These are phyloP conservation scores for Micrasema minimum DNA, from an alignment of 1,140 invertebrate species.

Conservation along the genomic window DNA sequence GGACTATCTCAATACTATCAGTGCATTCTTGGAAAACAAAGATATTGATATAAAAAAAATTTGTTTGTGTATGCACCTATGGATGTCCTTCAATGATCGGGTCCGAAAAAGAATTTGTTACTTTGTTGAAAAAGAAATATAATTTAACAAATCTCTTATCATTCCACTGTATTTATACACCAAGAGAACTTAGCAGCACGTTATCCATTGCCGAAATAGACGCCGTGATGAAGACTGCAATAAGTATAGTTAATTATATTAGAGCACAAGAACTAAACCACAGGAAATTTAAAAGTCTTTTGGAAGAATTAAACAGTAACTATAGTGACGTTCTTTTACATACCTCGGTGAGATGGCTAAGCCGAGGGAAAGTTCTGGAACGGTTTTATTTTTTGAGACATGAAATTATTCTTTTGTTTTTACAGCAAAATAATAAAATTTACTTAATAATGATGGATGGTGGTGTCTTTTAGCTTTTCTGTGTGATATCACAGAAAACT, in stretches of 20 bases:
- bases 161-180: slow-evolving; percentile 20
- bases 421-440: slow-evolving; percentile 3
- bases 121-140: slow-evolving; percentile 52
- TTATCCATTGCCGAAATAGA: neutral
- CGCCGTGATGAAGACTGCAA: too few species aligned
- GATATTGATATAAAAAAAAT: slow-evolving; percentile 53
- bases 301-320: slow-evolving; percentile 9
- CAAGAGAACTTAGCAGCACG: too few species aligned
- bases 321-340: too few species aligned
- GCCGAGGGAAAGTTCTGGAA: slow-evolving; percentile 7
- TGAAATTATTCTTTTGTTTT: slow-evolving; percentile 8
- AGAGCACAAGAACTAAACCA: too few species aligned
- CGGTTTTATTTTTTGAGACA: too few species aligned
- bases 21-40: slow-evolving; percentile 48
- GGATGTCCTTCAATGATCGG: slow-evolving; percentile 50
- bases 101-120: slow-evolving; percentile 50
- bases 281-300: too few species aligned
- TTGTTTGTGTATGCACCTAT: slow-evolving; percentile 52
- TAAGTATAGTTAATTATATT: too few species aligned
- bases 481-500: too few species aligned
- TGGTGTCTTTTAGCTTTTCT: too few species aligned
- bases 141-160: slow-evolving; percentile 46
- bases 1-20: slow-evolving; percentile 2
- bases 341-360: too few species aligned
- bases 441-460: too few species aligned